A percentile compares a stretch with the other conserved stretches of the same genome.
phyloP scores from a whole-genome alignment of 2,113 vertebrate genomes.

The Todiramphus saurophagus region DNA sequence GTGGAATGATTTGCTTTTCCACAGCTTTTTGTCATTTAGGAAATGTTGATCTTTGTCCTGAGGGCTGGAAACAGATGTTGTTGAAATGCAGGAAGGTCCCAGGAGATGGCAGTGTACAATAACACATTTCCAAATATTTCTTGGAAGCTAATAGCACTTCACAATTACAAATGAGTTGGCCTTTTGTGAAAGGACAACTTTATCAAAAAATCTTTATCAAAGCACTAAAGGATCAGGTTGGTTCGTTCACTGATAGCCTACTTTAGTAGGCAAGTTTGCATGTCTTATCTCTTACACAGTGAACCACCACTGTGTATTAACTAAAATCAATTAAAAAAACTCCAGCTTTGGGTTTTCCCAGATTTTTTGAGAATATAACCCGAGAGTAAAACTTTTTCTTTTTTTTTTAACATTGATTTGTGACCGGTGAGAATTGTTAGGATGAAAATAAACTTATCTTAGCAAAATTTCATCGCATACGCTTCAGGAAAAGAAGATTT shows the following conservation, averaged over 20 bases:
- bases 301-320: not conserved
- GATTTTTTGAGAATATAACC: not conserved
- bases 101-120: conserved; percentile 51
- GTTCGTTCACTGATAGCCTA: not conserved
- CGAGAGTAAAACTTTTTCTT: not conserved
- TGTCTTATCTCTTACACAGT: not conserved
- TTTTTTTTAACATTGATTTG: not conserved
- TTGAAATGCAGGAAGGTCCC: conserved; percentile 36
- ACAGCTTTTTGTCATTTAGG: not conserved
- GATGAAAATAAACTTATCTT: not conserved
- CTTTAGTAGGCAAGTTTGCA: not conserved
- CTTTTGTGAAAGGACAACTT: not conserved
- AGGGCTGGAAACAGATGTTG: not conserved
- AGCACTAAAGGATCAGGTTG: not conserved
- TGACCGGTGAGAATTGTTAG: not conserved
- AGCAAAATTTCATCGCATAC: not conserved
- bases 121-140: conserved; percentile 25
- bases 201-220: not conserved
- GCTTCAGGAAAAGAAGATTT: not conserved
- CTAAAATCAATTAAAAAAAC: not conserved
- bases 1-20: not conserved
- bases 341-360: not conserved
- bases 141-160: conserved; percentile 1
- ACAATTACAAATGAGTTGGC: not conserved
- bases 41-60: not conserved